Evolutionary conservation across 2,113 vertebrate species (phyloP), one percentile per base, ranked within the genome.

Genomic region (Hipposideros armiger): DNA sequence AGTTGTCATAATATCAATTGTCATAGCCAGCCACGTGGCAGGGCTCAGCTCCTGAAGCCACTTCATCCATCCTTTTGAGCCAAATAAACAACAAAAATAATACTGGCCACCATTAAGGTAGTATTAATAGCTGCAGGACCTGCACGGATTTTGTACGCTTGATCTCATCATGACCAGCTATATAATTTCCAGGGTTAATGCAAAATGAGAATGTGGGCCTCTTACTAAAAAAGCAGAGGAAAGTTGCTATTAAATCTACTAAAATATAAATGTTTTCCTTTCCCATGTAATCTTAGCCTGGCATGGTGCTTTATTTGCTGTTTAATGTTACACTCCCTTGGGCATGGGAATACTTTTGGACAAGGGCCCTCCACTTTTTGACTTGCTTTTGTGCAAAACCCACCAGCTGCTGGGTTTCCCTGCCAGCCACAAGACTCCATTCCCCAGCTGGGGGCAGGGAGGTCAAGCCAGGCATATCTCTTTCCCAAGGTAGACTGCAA

Each of bases 71-170:
- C 19, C 22, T 66, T 76, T 42, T 16, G 62, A 91, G 26, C 9
- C 67, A 47, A 45, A 47, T 30, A 67, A 88, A 69, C 36, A 78
- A 52, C 42, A 47, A 17, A 60, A 87, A 17, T 28, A 66, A 19
- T 4, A 6, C 32, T 2, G 42, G 77, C 70, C 26, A 45, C 26
- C 30, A 7, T 22, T 2, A 15, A 66, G 52, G 36, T 30, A 45
- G 13, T 56, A 6, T 54, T 19, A 50, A 32, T 19, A 24, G 11
- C 50, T 30, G 28, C 3, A 9, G 52, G 30, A 14, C 7, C 62
- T 42, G 69, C 11, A 4, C 2, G 0, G 15, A 3, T 22, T 80
- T 30, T 62, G 40, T 4, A 0, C 5, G 16, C 47, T 42, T 20
- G 15, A 56, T 70, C 54, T 64, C 42, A 32, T 52, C 54, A 42